Conservation (phyloP, 1,140 invertebrate species). For the Trinorchestia longiramus region DNA sequence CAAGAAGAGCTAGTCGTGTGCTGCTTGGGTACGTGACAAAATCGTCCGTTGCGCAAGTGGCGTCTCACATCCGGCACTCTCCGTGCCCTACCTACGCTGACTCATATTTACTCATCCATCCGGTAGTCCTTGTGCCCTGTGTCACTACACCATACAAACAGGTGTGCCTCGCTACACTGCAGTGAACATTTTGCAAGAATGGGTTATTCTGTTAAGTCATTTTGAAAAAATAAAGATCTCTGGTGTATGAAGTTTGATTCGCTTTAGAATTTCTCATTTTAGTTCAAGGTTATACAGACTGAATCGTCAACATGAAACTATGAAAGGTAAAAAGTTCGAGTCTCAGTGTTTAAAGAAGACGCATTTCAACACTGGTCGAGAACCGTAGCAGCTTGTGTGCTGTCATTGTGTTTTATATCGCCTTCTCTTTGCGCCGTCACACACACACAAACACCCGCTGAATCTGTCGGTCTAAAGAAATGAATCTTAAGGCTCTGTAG, state of each 20-base stretch:
- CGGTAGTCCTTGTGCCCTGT: not conserved
- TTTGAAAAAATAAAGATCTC: not conserved
- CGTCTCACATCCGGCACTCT: not conserved
- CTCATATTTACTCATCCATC: conserved; percentile 41
- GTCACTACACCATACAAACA: not conserved
- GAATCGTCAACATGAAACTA: not conserved
- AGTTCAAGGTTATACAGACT: not conserved
- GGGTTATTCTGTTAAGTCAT: not conserved
- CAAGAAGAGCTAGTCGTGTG: not conserved
- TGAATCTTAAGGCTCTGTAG: not conserved
- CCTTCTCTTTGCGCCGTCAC: not conserved
- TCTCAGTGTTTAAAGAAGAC: not conserved
- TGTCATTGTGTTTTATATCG: not conserved
- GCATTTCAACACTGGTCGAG: not conserved
- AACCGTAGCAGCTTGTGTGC: not conserved
- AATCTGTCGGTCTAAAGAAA: not conserved
- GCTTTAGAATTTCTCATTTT: not conserved
- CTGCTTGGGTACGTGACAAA: not conserved
- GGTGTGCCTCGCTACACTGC: not conserved
- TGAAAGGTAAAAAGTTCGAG: not conserved
- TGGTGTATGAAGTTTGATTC: not conserved
- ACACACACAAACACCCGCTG: not conserved
- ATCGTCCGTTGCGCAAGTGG: not conserved
- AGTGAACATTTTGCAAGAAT: not conserved
- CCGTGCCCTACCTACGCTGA: not conserved